Evolutionary conservation across 1,140 invertebrate species (phyloP), one percentile per base, ranked within the genome.

Genomic region (Drosophila bocqueti): DNA sequence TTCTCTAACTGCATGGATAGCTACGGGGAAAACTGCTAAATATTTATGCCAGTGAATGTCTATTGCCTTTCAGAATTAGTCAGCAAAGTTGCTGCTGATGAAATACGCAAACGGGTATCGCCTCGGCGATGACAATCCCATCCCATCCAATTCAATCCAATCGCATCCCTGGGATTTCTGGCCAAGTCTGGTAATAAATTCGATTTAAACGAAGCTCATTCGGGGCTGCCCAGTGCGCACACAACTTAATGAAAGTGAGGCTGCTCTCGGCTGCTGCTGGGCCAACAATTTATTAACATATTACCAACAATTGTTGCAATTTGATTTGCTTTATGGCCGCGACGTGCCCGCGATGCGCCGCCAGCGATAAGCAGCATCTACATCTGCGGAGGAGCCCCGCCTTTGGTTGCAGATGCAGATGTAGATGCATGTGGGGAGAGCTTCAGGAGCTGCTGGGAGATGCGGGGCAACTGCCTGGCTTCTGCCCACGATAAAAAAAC

Each of bases 291-390:
- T 89, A 89, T 89, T 85, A 89, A 89, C 85, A 90, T 89, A 89
- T 89, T 89, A 90, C 85, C 81, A 85, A 85, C 85, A 90, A 90
- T 90, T 90, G 85, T 91, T 90, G 85, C 85, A 90, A 90, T 90
- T 90, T 91, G 78, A 90, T 90, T 90, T 90, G 84, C 78, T 90
- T 90, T 90, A 90, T 90, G 75, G 79, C 75, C 59, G 63, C 72
- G 79, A 90, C 85, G 85, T 90, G 85, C 67, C 42, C 21, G 75
- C 68, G 85, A 90, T 90, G 54, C 49, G 86, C 79, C 62, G 79
- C 46, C 72, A 82, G 82, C 76, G 82, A 90, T 90, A 82, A 90
- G 82, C 67, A 64, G 77, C 73, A 66, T 59, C 79, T 58, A 60
- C 57, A 62, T 63, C 68, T 68, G 47, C n/a, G 49, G 29, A 42